Evolutionary conservation across 2,797 vertebrate genomes (phyloP).

Genomic region (Natrix natrix): DNA sequence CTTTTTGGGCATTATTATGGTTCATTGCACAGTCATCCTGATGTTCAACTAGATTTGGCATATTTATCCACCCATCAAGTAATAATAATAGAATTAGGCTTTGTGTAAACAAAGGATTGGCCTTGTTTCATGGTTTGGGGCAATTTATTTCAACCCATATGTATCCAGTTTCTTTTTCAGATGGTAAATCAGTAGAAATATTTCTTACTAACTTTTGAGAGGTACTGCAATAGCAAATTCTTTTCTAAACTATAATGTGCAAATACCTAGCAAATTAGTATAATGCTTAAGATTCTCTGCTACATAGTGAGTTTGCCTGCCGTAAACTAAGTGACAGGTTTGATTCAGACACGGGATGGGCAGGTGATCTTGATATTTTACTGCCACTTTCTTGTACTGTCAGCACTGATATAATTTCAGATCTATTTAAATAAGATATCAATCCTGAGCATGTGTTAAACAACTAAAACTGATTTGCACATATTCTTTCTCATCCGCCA

Average conservation of each 20-base stretch:
- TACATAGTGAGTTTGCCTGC: neutral
- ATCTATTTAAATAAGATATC: neutral
- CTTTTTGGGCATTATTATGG: neutral
- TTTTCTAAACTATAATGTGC: slow-evolving; percentile 8
- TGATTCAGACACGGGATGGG: neutral
- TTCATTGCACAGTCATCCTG: neutral
- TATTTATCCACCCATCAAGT: neutral
- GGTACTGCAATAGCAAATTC: neutral
- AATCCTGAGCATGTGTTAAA: neutral
- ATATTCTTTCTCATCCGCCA: slow-evolving; percentile 28
- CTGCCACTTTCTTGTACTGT: neutral
- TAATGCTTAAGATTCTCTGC: slow-evolving; percentile 3
- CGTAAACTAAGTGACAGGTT: neutral
- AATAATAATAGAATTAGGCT: slow-evolving; percentile 30
- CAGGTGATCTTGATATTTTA: neutral
- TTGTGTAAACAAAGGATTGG: neutral
- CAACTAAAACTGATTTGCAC: slow-evolving; percentile 7
- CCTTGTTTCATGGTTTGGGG: slow-evolving; percentile 5
- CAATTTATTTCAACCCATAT: slow-evolving; percentile 5
- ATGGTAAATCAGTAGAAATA: slow-evolving; percentile 9
- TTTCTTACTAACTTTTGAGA: neutral
- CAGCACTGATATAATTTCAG: neutral
- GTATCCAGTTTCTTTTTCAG: neutral
- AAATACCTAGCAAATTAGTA: neutral
- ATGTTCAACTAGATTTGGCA: neutral